These are phyloP conservation scores for Rhagophthalmus giganteus DNA, from an alignment of 2,888 invertebrate genomes.

Conservation along the genomic window DNA sequence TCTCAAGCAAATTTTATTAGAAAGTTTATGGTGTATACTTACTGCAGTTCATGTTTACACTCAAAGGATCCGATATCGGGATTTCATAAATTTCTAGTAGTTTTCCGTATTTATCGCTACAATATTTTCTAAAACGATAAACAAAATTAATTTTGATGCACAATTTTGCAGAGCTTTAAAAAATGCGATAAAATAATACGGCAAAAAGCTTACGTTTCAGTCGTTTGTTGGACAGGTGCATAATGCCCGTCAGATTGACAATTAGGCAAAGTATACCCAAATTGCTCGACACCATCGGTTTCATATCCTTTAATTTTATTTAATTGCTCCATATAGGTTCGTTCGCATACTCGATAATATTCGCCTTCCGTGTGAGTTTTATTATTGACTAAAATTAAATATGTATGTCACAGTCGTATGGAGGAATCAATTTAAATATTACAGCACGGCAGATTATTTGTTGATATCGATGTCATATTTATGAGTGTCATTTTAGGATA, in stretches of 20 bases:
- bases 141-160: no score
- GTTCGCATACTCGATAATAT: constrained; percentile 56
- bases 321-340: constrained; percentile 43
- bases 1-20: no score
- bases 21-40: no score
- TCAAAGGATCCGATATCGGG: constrained; percentile 50
- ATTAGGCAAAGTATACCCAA: constrained; percentile 50
- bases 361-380: constrained; percentile 46
- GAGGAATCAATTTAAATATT: constrained; percentile 19
- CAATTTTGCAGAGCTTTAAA: no score
- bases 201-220: constrained; percentile 49
- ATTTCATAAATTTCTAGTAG: constrained; percentile 60
- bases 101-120: constrained; percentile 61
- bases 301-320: constrained; percentile 45
- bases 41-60: constrained; percentile 64
- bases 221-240: constrained; percentile 52
- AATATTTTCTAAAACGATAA: constrained; percentile 58
- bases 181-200: no score
- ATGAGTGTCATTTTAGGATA: constrained; percentile 42
- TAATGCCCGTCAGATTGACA: constrained; percentile 61
- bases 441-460: constrained; percentile 52
- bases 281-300: constrained; percentile 44
- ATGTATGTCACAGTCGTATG: background rate
- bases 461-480: constrained; percentile 45
- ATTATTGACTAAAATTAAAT: constrained; percentile 48